phyloP scores from a whole-genome alignment of 2,888 invertebrate species.

The Leptopterna dolabrata region DNA sequence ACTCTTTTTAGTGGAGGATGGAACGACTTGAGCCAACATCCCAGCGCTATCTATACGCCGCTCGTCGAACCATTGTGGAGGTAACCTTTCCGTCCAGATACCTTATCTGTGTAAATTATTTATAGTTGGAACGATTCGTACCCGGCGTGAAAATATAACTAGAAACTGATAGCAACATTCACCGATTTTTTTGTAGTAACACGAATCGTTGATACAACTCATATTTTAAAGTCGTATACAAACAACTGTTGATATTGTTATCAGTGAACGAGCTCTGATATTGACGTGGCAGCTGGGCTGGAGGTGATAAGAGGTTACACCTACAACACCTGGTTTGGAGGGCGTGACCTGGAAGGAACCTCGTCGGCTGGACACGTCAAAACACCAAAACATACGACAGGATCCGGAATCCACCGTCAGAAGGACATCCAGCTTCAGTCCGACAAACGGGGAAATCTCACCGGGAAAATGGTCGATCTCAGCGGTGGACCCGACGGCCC shows the following conservation, averaged over 20 bases:
- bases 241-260: background rate
- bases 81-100: background rate
- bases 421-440: background rate
- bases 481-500: constrained; percentile 83
- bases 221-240: background rate
- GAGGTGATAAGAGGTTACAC: background rate
- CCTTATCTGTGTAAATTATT: background rate
- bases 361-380: background rate
- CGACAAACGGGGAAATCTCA: too few relatives aligned
- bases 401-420: background rate
- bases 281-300: constrained; percentile 3
- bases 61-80: background rate
- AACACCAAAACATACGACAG: background rate
- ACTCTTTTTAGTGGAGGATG: too few relatives aligned
- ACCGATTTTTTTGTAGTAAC: background rate
- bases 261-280: background rate
- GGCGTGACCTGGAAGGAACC: background rate
- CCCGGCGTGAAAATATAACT: background rate
- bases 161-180: background rate
- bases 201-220: background rate
- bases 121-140: background rate
- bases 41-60: background rate
- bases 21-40: too few relatives aligned
- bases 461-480: constrained; percentile 84
- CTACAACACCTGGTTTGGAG: background rate